These are phyloP conservation scores for Cyanoramphus novaezelandiae DNA, from an alignment of 2,113 vertebrate genomes.

Conservation along the genomic window DNA sequence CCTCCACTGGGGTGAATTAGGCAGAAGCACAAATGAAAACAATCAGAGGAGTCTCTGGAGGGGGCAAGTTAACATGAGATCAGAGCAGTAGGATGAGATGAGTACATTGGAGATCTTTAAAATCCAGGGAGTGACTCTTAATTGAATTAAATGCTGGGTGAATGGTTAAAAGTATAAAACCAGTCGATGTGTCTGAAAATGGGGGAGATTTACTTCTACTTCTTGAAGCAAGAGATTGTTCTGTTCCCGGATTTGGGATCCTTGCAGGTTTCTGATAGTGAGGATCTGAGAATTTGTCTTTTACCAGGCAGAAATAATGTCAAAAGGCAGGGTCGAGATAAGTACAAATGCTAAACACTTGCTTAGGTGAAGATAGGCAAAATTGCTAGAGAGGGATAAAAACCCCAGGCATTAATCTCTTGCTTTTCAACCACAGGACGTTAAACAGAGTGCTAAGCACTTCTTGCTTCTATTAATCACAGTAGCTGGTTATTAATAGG, in stretches of 20 bases:
- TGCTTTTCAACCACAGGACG: background rate
- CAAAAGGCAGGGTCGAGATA: background rate
- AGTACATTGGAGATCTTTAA: background rate
- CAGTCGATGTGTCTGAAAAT: background rate
- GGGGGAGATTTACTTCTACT: background rate
- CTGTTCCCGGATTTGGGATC: background rate
- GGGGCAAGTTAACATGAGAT: background rate
- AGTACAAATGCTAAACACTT: background rate
- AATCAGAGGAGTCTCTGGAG: background rate
- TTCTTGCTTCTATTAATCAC: background rate
- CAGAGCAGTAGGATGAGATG: background rate
- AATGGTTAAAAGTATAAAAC: background rate
- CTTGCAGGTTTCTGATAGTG: background rate
- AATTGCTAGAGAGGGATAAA: background rate
- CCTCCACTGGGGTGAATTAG: background rate
- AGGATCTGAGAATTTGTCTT: conserved; percentile 23
- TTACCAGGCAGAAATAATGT: conserved; percentile 17
- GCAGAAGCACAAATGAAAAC: background rate
- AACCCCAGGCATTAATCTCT: background rate
- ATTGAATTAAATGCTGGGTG: background rate
- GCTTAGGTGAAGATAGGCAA: background rate
- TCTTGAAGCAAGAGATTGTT: background rate
- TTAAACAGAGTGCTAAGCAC: background rate
- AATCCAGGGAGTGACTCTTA: background rate
- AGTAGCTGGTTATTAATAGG: background rate